phyloP scores from a whole-genome alignment of 2,888 invertebrate species.

The Torymus texanus region DNA sequence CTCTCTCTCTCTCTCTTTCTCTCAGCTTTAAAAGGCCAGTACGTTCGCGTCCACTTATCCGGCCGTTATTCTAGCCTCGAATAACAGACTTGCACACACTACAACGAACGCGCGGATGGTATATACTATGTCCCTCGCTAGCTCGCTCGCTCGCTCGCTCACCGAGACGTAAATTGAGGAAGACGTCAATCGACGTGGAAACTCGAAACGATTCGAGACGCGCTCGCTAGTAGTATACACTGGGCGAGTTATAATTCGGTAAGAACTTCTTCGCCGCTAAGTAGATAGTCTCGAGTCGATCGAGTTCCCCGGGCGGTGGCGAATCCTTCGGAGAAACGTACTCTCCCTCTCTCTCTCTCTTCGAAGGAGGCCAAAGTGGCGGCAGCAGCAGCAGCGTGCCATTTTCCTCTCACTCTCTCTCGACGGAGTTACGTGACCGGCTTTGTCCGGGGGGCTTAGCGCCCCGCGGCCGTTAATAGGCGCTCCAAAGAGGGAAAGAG shows the following conservation, averaged over 20 bases:
- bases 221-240: neutral
- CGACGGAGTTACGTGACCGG: slow-evolving; percentile 8
- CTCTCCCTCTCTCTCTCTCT: neutral
- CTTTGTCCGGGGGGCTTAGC: neutral
- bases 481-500: too few species aligned
- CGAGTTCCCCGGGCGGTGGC: neutral
- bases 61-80: slow-evolving; percentile 44
- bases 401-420: neutral
- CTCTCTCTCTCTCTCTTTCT: too few species aligned
- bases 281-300: slow-evolving; percentile 31
- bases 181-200: slow-evolving; percentile 50
- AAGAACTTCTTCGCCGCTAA: slow-evolving; percentile 44
- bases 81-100: slow-evolving; percentile 15
- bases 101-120: too few species aligned
- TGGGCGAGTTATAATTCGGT: slow-evolving; percentile 53
- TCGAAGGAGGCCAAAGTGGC: slow-evolving; percentile 1
- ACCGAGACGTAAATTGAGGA: slow-evolving; percentile 45
- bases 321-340: neutral
- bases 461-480: slow-evolving; percentile 12
- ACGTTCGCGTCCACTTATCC: neutral
- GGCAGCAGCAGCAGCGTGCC: neutral
- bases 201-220: slow-evolving; percentile 53
- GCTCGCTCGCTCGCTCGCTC: neutral
- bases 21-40: neutral
- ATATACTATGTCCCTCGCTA: neutral